Evolutionary conservation across 1,140 invertebrate species (phyloP), one percentile per base, ranked within the genome.

Genomic region (Sogatella furcifera): DNA sequence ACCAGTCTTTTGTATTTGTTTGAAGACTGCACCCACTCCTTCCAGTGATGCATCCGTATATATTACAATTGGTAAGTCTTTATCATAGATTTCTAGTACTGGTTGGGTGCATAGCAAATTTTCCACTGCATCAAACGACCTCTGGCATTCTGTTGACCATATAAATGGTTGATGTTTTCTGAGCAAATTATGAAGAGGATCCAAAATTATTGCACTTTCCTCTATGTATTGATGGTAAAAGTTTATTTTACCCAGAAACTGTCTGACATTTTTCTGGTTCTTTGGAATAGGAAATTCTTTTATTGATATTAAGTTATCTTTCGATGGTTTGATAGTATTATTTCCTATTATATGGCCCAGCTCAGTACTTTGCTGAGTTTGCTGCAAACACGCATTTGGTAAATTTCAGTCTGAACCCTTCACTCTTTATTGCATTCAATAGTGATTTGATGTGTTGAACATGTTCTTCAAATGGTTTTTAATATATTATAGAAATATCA

Each of bases 161-260:
- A n/a, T n/a, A n/a, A n/a, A 72, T 44, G 59, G 64, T 66, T 67
- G 57, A n/a, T 59, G 62, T 62, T 71, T 73, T 62, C 69, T 67
- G 22, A 73, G 59, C 43, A 70, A 58, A 59, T 68, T 71, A 60
- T 69, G 65, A 49, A 72, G 53, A 57, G 69, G 69, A 5, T 69
- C 62, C 41, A 71, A 53, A 10, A 65, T 70, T 52, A 64, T 66
- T 65, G 70, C 61, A 63, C 21, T 67, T 53, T 70, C 66, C 61
- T 66, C 67, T 61, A 72, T 62, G 62, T 66, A 71, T 62, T 71
- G 63, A 62, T 69, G 59, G 46, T 72, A 67, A 60, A 70, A 71
- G 41, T 70, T 71, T 13, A 71, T 68, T 69, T 71, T 71, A 2
- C 69, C 67, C 10, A 72, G 56, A 65, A 73, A 69, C 62, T 72